Conservation (phyloP, 2,888 invertebrate genomes). For the Phlogophora meticulosa region DNA sequence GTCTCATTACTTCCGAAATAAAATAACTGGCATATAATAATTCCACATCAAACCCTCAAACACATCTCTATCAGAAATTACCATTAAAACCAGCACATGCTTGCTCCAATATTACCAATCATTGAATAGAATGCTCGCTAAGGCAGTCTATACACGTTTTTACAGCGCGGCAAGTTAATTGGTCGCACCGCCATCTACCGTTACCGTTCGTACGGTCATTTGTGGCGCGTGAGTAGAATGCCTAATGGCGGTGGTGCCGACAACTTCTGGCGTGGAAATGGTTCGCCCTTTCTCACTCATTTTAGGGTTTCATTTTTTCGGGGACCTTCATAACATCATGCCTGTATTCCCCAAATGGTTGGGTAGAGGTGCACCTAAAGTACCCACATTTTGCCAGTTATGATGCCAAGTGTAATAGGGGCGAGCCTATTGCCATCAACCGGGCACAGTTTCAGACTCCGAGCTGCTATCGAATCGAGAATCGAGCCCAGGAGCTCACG, state of each 20-base stretch:
- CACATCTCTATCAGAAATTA: constrained; percentile 20
- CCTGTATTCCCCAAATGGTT: too few relatives aligned
- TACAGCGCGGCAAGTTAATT: constrained; percentile 77
- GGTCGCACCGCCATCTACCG: constrained; percentile 70
- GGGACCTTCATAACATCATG: not conserved
- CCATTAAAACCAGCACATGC: constrained; percentile 33
- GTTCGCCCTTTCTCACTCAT: constrained; percentile 37
- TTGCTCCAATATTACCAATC: constrained; percentile 52
- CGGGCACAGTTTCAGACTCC: too few relatives aligned
- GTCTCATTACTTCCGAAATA: too few relatives aligned
- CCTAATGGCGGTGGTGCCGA: constrained; percentile 60
- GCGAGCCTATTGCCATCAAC: too few relatives aligned
- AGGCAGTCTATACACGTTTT: constrained; percentile 77
- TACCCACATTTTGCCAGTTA: too few relatives aligned
- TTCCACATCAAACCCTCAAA: not conserved
- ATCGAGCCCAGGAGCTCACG: too few relatives aligned
- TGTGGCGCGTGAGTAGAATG: constrained; percentile 72
- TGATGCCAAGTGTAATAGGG: too few relatives aligned
- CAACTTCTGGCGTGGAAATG: constrained; percentile 45
- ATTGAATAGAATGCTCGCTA: constrained; percentile 67
- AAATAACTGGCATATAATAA: not conserved
- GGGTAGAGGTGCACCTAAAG: too few relatives aligned
- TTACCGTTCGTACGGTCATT: constrained; percentile 72
- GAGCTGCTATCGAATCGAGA: too few relatives aligned
- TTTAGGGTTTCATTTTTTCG: constrained; percentile 40